phyloP scores from a whole-genome alignment of 2,797 vertebrate genomes.

The Lindbergichthys nudifrons region DNA sequence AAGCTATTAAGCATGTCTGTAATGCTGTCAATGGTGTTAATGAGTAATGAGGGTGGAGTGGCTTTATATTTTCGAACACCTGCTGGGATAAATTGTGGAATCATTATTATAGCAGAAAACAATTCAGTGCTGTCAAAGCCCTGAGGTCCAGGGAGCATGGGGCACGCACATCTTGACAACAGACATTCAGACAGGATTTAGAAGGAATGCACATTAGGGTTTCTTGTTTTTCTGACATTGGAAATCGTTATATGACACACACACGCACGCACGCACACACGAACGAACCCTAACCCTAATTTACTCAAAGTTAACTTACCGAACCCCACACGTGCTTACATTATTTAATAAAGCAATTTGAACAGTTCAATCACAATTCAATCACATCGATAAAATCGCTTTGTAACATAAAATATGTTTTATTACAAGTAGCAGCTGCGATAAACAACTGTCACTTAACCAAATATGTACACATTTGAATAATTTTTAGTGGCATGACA shows the following conservation, averaged over 20 bases:
- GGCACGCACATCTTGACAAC: slow-evolving; percentile 61
- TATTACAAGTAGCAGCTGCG: neutral
- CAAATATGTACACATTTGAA: no score
- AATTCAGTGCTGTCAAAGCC: slow-evolving; percentile 54
- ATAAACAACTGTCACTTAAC: no score
- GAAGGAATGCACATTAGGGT: slow-evolving; percentile 28
- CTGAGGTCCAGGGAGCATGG: slow-evolving; percentile 41
- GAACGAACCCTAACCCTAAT: no score
- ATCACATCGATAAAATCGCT: neutral
- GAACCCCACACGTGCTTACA: neutral
- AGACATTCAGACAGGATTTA: slow-evolving; percentile 43
- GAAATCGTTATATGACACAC: neutral
- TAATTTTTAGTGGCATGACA: no score
- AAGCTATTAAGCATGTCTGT: slow-evolving; percentile 45
- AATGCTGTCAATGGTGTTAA: slow-evolving; percentile 40
- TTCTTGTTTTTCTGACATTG: slow-evolving; percentile 14
- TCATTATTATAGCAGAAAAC: slow-evolving; percentile 56
- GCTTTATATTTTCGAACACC: slow-evolving; percentile 50
- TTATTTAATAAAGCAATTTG: neutral
- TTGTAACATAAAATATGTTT: neutral
- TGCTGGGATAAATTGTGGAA: slow-evolving; percentile 60
- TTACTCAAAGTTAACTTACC: neutral
- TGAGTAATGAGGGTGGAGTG: slow-evolving; percentile 59
- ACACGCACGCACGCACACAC: no score
- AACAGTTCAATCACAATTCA: neutral